Percentiles rank a stretch among this genome's conserved stretches.
These are phyloP conservation scores for Xerus inauris DNA, from an alignment of 2,113 vertebrate genomes.

Conservation along the genomic window DNA sequence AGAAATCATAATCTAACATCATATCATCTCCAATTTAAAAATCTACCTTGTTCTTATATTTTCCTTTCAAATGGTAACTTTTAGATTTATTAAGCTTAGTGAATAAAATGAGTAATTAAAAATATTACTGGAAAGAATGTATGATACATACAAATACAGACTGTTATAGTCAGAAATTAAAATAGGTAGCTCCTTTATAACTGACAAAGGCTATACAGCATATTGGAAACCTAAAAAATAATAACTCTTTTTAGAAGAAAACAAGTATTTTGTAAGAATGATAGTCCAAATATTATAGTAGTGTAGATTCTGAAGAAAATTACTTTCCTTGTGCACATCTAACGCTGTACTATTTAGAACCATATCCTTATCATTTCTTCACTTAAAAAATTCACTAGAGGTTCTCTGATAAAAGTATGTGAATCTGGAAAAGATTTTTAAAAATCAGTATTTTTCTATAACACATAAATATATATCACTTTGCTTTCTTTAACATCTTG, in stretches of 20 bases:
- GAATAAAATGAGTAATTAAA: conserved; percentile 65
- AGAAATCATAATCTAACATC: conserved; percentile 81
- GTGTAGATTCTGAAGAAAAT: conserved; percentile 62
- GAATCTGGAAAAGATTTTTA: conserved; percentile 72
- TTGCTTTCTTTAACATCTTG: conserved; percentile 60
- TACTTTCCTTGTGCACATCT: conserved; percentile 19
- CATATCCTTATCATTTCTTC: conserved; percentile 40
- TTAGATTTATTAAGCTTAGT: conserved; percentile 66
- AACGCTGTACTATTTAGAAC: conserved; percentile 53
- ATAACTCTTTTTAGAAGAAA: conserved; percentile 50
- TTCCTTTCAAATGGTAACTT: conserved; percentile 56
- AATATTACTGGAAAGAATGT: conserved; percentile 49
- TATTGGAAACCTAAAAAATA: conserved; percentile 23
- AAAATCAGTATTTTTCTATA: conserved; percentile 63
- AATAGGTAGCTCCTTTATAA: conserved; percentile 54
- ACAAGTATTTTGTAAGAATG: conserved; percentile 36
- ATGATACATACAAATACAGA: conserved; percentile 57
- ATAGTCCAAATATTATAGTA: conserved; percentile 55
- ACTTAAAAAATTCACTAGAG: conserved; percentile 69
- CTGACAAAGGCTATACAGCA: conserved; percentile 36
- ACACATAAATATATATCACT: conserved; percentile 40
- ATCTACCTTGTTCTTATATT: conserved; percentile 49
- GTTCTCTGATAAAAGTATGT: conserved; percentile 62
- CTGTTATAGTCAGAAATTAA: conserved; percentile 26
- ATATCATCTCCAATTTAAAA: conserved; percentile 75